Percentiles rank a stretch among this genome's conserved stretches.
phyloP scores from a whole-genome alignment of 1,140 invertebrate species.

The Drosophila pandora region DNA sequence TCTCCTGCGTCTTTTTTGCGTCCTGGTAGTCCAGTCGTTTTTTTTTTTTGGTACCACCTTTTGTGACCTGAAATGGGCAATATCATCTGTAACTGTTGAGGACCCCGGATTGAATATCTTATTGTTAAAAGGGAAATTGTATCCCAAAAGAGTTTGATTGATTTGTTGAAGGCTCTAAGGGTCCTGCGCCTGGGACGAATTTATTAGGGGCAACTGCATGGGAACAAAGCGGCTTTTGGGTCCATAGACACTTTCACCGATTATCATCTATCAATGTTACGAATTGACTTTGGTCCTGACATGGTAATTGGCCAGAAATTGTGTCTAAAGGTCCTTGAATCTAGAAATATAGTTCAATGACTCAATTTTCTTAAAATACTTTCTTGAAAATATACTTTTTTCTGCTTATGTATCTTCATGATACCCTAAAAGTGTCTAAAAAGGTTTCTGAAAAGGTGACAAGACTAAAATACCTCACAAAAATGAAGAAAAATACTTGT shows the following conservation, averaged over 20 bases:
- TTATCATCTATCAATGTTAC: slow-evolving; percentile 32
- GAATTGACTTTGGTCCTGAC: slow-evolving; percentile 12
- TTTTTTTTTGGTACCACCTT: slow-evolving; percentile 13
- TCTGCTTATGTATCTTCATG: background rate
- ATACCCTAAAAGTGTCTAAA: too few species aligned
- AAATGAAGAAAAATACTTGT: too few species aligned
- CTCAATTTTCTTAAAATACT: background rate
- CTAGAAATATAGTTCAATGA: background rate
- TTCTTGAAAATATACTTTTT: background rate
- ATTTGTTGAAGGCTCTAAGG: slow-evolving; percentile 27
- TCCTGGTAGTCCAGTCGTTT: background rate
- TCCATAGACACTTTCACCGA: slow-evolving; percentile 4
- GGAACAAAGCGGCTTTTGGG: background rate
- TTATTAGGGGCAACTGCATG: slow-evolving; percentile 2
- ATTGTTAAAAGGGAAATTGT: slow-evolving; percentile 32
- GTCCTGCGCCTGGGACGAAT: slow-evolving; percentile 3
- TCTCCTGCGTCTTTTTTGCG: slow-evolving; percentile 7
- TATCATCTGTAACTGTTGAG: slow-evolving; percentile 28
- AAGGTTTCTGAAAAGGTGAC: too few species aligned
- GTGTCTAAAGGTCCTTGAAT: background rate
- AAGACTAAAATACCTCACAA: too few species aligned
- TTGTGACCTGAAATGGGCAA: slow-evolving; percentile 39
- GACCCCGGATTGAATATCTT: slow-evolving; percentile 42
- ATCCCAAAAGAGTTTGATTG: slow-evolving; percentile 55
- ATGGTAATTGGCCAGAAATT: background rate